phyloP scores from a whole-genome alignment of 2,888 invertebrate genomes.

The Lasioglossum morio region DNA sequence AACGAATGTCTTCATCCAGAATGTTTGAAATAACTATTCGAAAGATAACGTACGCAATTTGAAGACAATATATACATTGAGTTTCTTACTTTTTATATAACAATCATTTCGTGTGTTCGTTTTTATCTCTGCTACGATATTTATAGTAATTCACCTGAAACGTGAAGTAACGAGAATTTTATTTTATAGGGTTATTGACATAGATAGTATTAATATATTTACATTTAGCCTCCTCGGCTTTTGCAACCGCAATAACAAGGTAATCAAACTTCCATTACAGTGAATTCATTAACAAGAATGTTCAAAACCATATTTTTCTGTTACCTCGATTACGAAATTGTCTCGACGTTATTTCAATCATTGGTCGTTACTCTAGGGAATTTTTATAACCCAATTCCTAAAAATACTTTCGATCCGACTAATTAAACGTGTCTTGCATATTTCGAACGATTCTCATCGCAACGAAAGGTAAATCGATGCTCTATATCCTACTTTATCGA shows the following conservation, averaged over 20 bases:
- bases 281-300: neutral
- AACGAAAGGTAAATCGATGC: neutral
- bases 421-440: neutral
- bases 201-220: neutral
- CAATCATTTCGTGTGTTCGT: neutral
- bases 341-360: neutral
- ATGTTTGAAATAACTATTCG: neutral
- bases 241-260: neutral
- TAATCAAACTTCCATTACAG: neutral
- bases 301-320: neutral
- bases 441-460: neutral
- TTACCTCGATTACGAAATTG: neutral
- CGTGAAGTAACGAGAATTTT: neutral
- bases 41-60: neutral
- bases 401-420: neutral
- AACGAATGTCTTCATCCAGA: neutral
- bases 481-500: neutral
- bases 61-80: neutral
- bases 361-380: neutral
- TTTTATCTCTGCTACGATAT: neutral
- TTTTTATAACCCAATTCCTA: neutral
- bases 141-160: neutral
- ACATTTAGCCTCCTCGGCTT: neutral
- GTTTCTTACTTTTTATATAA: neutral
- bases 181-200: too few species aligned